Conservation (phyloP, 2,113 vertebrate genomes). For the Cettia cetti region DNA sequence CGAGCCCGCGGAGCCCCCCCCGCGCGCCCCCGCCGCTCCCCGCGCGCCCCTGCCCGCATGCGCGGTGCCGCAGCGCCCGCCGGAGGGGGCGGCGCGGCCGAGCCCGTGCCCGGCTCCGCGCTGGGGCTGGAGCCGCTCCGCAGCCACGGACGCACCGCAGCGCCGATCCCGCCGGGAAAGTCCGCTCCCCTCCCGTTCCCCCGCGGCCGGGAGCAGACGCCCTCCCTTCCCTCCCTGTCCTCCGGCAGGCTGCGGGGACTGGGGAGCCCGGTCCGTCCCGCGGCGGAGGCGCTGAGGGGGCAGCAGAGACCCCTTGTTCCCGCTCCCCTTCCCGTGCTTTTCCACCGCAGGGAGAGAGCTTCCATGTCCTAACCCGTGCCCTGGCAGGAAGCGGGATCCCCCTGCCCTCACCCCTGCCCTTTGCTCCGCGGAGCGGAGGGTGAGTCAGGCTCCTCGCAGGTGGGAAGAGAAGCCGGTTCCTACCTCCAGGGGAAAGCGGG, state of each 20-base stretch:
- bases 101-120: not conserved
- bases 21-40: too few species aligned
- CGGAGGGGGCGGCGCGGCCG: not conserved
- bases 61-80: not conserved
- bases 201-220: not conserved
- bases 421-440: not conserved
- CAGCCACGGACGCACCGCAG: fast-evolving
- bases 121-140: not conserved
- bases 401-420: not conserved
- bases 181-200: not conserved
- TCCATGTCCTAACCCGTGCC: not conserved
- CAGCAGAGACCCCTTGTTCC: not conserved
- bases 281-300: not conserved
- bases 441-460: not conserved
- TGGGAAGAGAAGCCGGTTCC: not conserved
- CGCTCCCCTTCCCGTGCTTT: not conserved
- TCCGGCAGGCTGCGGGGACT: not conserved
- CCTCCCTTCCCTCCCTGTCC: too few species aligned
- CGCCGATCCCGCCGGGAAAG: not conserved
- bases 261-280: not conserved
- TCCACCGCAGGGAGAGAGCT: not conserved
- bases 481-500: not conserved
- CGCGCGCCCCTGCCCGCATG: too few species aligned
- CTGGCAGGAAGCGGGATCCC: not conserved
- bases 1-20: too few species aligned